Evolutionary conservation across 2,888 invertebrate genomes (phyloP).

Genomic region (Proisotoma minuta): DNA sequence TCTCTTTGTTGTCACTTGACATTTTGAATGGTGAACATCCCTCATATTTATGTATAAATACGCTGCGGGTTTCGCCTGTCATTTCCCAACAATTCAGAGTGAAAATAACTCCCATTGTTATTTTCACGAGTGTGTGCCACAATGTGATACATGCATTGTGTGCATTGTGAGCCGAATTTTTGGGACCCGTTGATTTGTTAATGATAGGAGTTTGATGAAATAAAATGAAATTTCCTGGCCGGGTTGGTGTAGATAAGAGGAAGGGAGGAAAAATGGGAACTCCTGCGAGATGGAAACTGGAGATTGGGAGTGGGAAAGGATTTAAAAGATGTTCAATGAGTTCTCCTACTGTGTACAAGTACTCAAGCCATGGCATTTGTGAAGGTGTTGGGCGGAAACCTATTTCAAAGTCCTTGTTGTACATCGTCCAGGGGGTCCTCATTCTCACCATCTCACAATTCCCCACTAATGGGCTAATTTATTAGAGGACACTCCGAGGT

Average conservation of each 20-base stretch:
- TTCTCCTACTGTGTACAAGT: slow-evolving; percentile 6
- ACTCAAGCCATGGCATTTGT: not conserved
- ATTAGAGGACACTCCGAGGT: slow-evolving; percentile 13
- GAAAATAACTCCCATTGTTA: not conserved
- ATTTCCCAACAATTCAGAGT: not conserved
- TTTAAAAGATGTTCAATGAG: slow-evolving; percentile 7
- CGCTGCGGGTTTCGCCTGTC: not conserved
- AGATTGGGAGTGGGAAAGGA: not conserved
- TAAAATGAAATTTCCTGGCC: not conserved
- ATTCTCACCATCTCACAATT: slow-evolving; percentile 5
- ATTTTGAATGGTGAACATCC: too few species aligned
- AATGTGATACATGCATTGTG: not conserved
- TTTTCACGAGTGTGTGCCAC: not conserved
- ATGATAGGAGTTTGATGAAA: not conserved
- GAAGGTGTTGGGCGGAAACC: slow-evolving; percentile 13
- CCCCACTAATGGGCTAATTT: slow-evolving; percentile 25
- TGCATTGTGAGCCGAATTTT: too few species aligned
- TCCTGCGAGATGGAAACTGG: slow-evolving; percentile 2
- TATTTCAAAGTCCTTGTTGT: not conserved
- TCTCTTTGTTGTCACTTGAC: too few species aligned
- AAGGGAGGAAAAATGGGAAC: not conserved
- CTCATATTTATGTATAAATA: not conserved
- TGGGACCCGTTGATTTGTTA: not conserved
- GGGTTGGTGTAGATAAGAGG: not conserved
- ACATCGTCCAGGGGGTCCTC: not conserved